Percentiles rank a stretch among this genome's conserved stretches.
These are phyloP conservation scores for Baryphthengus martii DNA, from an alignment of 2,113 vertebrate genomes.

Conservation along the genomic window DNA sequence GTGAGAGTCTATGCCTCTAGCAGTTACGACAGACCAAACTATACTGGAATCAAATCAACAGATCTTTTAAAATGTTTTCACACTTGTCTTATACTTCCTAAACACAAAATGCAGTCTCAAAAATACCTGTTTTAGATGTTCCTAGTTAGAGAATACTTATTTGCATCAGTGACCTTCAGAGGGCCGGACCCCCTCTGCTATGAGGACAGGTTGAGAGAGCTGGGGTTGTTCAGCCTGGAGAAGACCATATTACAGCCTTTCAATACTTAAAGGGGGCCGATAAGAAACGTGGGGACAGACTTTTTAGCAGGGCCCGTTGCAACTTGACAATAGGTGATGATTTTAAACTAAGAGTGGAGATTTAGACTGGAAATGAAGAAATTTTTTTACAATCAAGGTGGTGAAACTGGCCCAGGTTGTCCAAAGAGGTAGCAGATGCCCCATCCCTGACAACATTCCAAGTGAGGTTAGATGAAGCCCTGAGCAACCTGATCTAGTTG, in stretches of 20 bases:
- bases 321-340: rapidly evolving
- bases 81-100: neutral
- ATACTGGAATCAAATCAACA: neutral
- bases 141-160: neutral
- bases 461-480: neutral
- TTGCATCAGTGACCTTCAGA: neutral
- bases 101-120: neutral
- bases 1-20: neutral
- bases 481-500: neutral
- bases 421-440: neutral
- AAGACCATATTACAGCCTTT: neutral
- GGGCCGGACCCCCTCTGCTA: neutral
- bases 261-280: neutral
- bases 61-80: neutral
- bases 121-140: neutral
- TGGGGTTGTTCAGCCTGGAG: neutral
- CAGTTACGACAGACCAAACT: neutral
- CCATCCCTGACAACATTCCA: neutral
- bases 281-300: neutral
- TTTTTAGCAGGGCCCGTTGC: neutral
- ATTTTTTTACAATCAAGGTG: neutral
- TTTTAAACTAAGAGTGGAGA: neutral
- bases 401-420: no score
- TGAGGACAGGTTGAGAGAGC: neutral
- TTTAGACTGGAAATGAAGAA: neutral